phyloP scores from a whole-genome alignment of 2,113 vertebrate species.

The Myiozetetes cayanensis region DNA sequence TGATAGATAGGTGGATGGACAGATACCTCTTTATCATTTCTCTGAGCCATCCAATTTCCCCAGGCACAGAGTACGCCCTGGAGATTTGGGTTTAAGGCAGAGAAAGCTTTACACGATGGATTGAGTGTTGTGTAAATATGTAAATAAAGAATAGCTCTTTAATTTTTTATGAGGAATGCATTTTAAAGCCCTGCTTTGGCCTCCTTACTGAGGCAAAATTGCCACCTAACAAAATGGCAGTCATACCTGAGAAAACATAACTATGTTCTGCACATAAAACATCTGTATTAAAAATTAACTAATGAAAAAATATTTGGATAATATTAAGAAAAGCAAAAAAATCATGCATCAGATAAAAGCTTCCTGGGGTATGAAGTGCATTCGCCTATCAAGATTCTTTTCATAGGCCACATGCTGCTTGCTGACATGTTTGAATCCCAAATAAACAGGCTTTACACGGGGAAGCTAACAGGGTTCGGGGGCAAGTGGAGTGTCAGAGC shows the following conservation, averaged over 20 bases:
- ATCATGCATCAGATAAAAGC: not conserved
- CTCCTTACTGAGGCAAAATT: slow-evolving; percentile 39
- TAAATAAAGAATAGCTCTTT: slow-evolving; percentile 58
- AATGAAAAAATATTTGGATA: slow-evolving; percentile 46
- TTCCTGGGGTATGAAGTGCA: not conserved
- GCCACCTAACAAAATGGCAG: slow-evolving; percentile 57
- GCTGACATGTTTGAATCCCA: not conserved
- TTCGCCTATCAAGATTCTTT: not conserved
- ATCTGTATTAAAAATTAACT: slow-evolving; percentile 46
- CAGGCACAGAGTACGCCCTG: not conserved
- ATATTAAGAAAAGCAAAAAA: slow-evolving; percentile 2
- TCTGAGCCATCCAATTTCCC: slow-evolving; percentile 40
- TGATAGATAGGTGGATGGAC: slow-evolving; percentile 38
- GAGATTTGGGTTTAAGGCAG: slow-evolving; percentile 49
- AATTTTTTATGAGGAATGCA: slow-evolving; percentile 65
- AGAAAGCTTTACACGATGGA: slow-evolving; percentile 16
- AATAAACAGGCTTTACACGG: not conserved
- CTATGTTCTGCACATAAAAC: not conserved
- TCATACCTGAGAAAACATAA: slow-evolving; percentile 56
- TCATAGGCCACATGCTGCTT: not conserved
- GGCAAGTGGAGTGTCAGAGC: not conserved
- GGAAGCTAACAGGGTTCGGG: not conserved
- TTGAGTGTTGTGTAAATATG: slow-evolving; percentile 56
- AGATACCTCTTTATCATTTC: slow-evolving; percentile 56
- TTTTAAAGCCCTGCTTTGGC: slow-evolving; percentile 50